phyloP scores from a whole-genome alignment of 2,888 invertebrate genomes.

The Pollenia griseotomentosa region DNA sequence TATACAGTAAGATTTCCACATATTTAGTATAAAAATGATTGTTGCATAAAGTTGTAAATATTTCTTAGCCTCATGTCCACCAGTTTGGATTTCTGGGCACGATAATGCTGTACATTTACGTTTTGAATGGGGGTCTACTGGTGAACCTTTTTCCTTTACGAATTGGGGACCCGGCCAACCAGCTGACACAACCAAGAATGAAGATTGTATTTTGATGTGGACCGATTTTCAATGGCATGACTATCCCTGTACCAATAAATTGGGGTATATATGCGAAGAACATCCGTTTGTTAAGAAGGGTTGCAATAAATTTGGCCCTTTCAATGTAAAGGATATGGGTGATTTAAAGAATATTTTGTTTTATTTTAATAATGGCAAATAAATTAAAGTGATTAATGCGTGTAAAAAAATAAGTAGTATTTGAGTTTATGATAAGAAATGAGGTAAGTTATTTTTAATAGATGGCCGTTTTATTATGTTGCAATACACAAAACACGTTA shows the following conservation, averaged over 20 bases:
- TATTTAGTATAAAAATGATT: neutral
- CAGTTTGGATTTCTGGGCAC: conserved; percentile 58
- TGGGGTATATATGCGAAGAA: conserved; percentile 66
- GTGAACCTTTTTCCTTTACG: conserved; percentile 52
- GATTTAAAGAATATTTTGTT: conserved; percentile 42
- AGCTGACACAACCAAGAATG: conserved; percentile 42
- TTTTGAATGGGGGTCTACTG: conserved; percentile 62
- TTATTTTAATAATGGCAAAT: conserved; percentile 45
- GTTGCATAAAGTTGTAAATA: neutral
- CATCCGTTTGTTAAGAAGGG: conserved; percentile 29
- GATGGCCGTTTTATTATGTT: too few relatives aligned
- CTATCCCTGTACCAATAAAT: conserved; percentile 45
- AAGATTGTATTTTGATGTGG: conserved; percentile 60
- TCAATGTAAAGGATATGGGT: neutral
- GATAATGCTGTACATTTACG: conserved; percentile 57
- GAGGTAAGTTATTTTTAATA: too few relatives aligned
- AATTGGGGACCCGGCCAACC: conserved; percentile 45
- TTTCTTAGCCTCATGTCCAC: conserved; percentile 25
- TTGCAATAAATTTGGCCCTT: neutral
- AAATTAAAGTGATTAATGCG: neutral
- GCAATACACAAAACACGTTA: too few relatives aligned
- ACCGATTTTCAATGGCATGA: conserved; percentile 51
- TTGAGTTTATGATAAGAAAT: too few relatives aligned
- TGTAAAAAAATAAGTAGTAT: too few relatives aligned
- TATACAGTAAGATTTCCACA: conserved; percentile 48